These are phyloP conservation scores for Tetrao urogallus DNA, from an alignment of 2,113 vertebrate genomes.

Conservation along the genomic window DNA sequence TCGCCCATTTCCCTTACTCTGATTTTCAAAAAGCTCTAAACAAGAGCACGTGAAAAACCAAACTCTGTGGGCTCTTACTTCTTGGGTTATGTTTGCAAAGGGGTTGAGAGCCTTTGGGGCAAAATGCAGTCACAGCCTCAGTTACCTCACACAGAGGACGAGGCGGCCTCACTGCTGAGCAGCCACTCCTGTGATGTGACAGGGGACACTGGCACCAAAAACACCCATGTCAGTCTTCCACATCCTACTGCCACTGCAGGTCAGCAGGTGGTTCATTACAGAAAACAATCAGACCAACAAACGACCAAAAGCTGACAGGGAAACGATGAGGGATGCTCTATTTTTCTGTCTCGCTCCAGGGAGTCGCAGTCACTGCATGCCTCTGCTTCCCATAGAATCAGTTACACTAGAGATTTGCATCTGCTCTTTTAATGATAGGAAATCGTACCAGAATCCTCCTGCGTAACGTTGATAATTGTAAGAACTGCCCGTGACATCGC, in stretches of 20 bases:
- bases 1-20: not conserved
- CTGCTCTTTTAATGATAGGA: not conserved
- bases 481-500: slow-evolving; percentile 11
- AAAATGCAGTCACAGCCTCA: not conserved
- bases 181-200: not conserved
- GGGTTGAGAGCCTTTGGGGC: not conserved
- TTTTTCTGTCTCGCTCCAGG: not conserved
- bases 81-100: not conserved
- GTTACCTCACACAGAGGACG: not conserved
- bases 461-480: slow-evolving; percentile 17
- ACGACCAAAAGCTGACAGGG: accelerated
- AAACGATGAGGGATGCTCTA: not conserved
- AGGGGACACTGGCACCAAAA: not conserved
- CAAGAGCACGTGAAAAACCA: not conserved
- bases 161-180: not conserved
- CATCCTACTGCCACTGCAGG: not conserved
- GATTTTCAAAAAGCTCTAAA: not conserved
- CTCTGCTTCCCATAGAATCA: not conserved
- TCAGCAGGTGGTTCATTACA: not conserved
- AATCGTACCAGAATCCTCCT: slow-evolving; percentile 59
- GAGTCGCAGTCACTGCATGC: not conserved
- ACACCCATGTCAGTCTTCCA: not conserved
- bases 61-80: not conserved
- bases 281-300: not conserved
- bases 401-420: not conserved